A percentile compares a stretch with the other conserved stretches of the same genome.
Evolutionary conservation across 92 coral and sea anemone species (phyloP).

Genomic region (Muricea muricata): DNA sequence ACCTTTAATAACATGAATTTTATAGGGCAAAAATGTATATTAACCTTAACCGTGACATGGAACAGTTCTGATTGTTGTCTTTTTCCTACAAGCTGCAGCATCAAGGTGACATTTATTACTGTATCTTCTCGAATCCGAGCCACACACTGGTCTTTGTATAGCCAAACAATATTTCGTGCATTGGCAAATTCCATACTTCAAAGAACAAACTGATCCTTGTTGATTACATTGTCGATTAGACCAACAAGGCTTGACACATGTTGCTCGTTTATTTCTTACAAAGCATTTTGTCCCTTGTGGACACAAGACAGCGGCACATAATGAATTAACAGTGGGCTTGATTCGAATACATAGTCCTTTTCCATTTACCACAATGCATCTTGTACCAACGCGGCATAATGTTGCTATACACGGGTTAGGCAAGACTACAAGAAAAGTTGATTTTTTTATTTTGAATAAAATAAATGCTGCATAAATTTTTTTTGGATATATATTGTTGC

Average conservation of each 20-base stretch:
- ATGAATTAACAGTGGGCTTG: neutral
- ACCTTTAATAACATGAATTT: too few species aligned
- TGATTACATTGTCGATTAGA: neutral
- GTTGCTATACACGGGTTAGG: slow-evolving; percentile 5
- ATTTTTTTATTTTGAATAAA: neutral
- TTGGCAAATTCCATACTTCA: neutral
- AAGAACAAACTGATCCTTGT: slow-evolving; percentile 1
- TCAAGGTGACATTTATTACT: slow-evolving; percentile 28
- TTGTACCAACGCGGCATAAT: neutral
- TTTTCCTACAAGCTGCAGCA: slow-evolving; percentile 26
- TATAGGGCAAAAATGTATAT: too few species aligned
- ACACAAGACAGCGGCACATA: slow-evolving; percentile 1
- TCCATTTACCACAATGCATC: neutral
- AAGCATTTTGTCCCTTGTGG: neutral
- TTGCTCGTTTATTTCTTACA: neutral
- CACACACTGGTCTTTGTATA: slow-evolving; percentile 16
- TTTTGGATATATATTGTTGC: neutral
- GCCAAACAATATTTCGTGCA: slow-evolving; percentile 3
- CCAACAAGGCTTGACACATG: neutral
- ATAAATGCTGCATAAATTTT: too few species aligned
- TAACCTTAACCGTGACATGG: neutral
- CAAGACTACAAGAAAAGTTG: neutral
- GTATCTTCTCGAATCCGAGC: slow-evolving; percentile 11
- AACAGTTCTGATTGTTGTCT: slow-evolving; percentile 1
- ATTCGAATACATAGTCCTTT: neutral